Conservation (phyloP, 2,113 vertebrate species). For the Arothron firmamentum region DNA sequence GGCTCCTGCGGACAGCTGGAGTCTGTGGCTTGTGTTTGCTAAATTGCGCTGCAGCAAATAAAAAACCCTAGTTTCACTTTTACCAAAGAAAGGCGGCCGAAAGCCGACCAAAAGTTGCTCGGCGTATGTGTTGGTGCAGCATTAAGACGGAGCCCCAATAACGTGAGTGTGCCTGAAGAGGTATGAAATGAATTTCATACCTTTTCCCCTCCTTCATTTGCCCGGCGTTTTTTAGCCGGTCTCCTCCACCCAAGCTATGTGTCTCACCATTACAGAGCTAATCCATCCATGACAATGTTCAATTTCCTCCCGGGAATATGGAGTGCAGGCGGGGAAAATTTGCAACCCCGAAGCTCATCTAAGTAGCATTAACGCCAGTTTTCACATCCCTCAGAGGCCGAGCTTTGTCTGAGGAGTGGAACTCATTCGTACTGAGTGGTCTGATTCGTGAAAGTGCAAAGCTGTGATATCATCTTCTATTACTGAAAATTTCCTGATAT, state of each 20-base stretch:
- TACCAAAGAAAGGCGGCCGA: constrained; percentile 2
- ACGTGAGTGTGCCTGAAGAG: constrained; percentile 88
- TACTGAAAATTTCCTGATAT: constrained; percentile 16
- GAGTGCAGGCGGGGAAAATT: constrained; percentile 62
- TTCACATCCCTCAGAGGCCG: constrained; percentile 28
- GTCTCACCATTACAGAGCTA: constrained; percentile 96
- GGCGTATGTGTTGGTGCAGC: constrained; percentile 46
- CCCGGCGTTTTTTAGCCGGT: constrained; percentile 84
- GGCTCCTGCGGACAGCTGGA: too few relatives aligned
- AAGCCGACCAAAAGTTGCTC: constrained; percentile 53
- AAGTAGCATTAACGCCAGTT: constrained; percentile 54
- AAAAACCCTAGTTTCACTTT: background rate
- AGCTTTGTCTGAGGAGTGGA: constrained; percentile 45
- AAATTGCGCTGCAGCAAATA: too few relatives aligned
- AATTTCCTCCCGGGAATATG: constrained; percentile 95
- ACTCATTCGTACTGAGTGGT: constrained; percentile 39
- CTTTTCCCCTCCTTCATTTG: constrained; percentile 90
- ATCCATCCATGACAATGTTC: constrained; percentile 99
- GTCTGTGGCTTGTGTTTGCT: too few relatives aligned
- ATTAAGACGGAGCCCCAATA: constrained; percentile 48
- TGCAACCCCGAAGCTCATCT: constrained; percentile 62
- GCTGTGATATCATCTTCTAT: constrained; percentile 37
- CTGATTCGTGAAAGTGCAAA: constrained; percentile 36
- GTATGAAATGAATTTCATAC: constrained; percentile 99
- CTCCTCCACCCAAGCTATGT: constrained; percentile 92